These are phyloP conservation scores for Falco naumanni DNA, from an alignment of 2,797 vertebrate genomes.

Conservation along the genomic window DNA sequence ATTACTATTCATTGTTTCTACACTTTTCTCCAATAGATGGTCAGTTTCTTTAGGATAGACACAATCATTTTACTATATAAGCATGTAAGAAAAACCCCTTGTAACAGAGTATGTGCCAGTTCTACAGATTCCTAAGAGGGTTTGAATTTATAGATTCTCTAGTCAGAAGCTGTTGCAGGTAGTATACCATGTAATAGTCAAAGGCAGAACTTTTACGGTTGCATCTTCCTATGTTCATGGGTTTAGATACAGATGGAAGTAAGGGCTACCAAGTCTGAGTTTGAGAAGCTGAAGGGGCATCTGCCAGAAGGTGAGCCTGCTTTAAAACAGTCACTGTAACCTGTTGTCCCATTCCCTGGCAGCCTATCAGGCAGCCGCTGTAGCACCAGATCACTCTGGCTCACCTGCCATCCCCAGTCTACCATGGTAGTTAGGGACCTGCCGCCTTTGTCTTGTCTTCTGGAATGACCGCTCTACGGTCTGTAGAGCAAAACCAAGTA, in stretches of 20 bases:
- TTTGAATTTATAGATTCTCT: neutral
- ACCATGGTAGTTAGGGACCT: neutral
- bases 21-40: neutral
- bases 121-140: neutral
- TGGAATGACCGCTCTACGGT: neutral
- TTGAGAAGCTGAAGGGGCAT: conserved; percentile 86
- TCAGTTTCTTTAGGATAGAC: neutral
- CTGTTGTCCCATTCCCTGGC: conserved; percentile 85
- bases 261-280: conserved; percentile 83
- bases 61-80: neutral
- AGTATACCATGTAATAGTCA: neutral
- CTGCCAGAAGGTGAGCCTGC: conserved; percentile 87
- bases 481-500: neutral
- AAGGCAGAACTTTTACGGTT: neutral
- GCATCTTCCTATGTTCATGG: neutral
- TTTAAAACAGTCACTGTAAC: conserved; percentile 86
- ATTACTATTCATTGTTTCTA: neutral
- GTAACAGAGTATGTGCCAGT: neutral
- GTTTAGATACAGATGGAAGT: conserved; percentile 84
- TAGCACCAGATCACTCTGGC: neutral
- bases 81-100: neutral
- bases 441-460: neutral
- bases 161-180: neutral
- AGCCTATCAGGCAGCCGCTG: conserved; percentile 78
- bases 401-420: neutral